Evolutionary conservation across 2,113 vertebrate species (phyloP).

Genomic region (Tor tambroides): DNA sequence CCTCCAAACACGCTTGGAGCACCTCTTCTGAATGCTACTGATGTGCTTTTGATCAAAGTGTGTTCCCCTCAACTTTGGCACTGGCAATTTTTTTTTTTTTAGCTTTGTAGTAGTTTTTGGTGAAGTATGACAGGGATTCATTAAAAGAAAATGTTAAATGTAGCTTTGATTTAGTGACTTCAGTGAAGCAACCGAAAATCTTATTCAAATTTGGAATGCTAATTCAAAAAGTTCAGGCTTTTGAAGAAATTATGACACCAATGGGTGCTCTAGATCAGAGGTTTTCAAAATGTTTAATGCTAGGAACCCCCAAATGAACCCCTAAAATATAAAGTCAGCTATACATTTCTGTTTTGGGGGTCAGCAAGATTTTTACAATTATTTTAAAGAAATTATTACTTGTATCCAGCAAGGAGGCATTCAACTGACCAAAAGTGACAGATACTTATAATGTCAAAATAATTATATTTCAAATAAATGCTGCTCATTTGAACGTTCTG

Average conservation of each 20-base stretch:
- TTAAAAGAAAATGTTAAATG: slow-evolving; percentile 24
- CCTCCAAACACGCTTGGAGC: slow-evolving; percentile 6
- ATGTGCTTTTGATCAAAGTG: slow-evolving; percentile 20
- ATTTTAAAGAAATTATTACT: not conserved
- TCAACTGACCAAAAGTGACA: not conserved
- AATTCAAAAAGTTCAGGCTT: not conserved
- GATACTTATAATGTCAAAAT: not conserved
- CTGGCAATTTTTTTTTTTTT: not conserved
- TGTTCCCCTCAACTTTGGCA: not conserved
- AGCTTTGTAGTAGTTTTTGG: not conserved
- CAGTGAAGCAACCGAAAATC: not conserved
- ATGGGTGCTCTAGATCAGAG: not conserved
- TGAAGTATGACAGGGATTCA: not conserved
- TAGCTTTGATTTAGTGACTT: not conserved
- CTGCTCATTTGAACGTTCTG: not conserved
- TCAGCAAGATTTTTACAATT: not conserved
- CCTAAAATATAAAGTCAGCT: not conserved
- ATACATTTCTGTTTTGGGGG: not conserved
- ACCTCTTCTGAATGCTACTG: slow-evolving; percentile 11
- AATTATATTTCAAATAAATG: not conserved
- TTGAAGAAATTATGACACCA: not conserved
- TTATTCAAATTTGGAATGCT: not conserved
- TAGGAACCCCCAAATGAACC: not conserved
- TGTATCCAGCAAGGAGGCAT: not conserved
- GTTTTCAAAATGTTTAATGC: not conserved